phyloP scores from a whole-genome alignment of 2,113 vertebrate genomes.

The Coturnix japonica region DNA sequence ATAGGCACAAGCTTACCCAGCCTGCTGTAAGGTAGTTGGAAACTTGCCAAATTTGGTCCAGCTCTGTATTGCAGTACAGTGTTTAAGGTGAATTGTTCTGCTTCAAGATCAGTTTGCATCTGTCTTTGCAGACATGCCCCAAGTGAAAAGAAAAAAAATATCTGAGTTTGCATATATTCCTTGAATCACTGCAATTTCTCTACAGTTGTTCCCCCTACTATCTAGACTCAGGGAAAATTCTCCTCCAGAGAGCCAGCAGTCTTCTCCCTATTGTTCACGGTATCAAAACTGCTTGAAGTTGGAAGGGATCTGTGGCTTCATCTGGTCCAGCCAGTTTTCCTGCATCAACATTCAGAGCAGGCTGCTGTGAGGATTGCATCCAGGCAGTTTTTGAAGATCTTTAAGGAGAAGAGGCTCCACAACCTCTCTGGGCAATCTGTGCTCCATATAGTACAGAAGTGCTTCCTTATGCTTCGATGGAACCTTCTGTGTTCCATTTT shows the following conservation, averaged over 20 bases:
- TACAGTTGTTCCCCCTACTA: not conserved
- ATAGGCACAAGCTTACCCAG: not conserved
- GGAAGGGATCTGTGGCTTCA: not conserved
- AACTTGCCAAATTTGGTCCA: not conserved
- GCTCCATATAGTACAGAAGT: not conserved
- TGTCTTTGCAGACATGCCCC: not conserved
- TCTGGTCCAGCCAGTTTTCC: not conserved
- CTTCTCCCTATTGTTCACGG: not conserved
- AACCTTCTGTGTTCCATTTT: not conserved
- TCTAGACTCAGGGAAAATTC: not conserved
- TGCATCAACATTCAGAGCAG: not conserved
- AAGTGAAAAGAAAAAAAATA: not conserved
- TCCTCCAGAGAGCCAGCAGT: not conserved
- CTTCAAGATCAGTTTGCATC: not conserved
- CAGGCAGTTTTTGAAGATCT: not conserved
- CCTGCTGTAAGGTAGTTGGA: not conserved
- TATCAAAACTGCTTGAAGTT: not conserved
- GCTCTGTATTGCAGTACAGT: not conserved
- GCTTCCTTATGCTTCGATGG: not conserved
- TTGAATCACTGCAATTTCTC: not conserved
- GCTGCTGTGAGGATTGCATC: no score
- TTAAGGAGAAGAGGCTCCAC: not conserved
- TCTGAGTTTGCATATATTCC: not conserved
- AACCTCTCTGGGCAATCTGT: not conserved
- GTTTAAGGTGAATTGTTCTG: not conserved